phyloP scores from a whole-genome alignment of 2,797 vertebrate species.

The Huso huso region DNA sequence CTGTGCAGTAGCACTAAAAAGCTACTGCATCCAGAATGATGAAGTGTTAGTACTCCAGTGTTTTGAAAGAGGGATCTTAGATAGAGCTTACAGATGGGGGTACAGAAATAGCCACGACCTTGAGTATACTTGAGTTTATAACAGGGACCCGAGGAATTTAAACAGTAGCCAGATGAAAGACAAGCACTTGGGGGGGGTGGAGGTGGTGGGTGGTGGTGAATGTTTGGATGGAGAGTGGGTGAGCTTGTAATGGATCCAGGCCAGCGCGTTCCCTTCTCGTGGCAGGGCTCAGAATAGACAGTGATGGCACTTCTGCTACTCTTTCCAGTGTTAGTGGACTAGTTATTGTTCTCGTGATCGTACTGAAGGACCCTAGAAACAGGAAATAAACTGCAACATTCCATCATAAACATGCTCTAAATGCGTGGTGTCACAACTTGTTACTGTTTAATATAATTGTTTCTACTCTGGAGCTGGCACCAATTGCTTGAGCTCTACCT shows the following conservation, averaged over 20 bases:
- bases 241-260: background rate
- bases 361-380: background rate
- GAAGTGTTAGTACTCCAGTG: background rate
- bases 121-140: slow-evolving; percentile 10
- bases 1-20: background rate
- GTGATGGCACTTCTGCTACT: background rate
- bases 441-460: slow-evolving; percentile 1
- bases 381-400: background rate
- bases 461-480: slow-evolving; percentile 2
- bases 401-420: background rate
- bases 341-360: background rate
- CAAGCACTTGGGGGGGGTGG: background rate
- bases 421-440: background rate
- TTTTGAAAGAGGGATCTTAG: background rate
- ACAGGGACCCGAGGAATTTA: background rate
- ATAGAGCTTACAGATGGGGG: background rate
- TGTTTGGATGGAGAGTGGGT: background rate
- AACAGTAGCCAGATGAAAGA: background rate
- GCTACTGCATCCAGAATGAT: background rate
- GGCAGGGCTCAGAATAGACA: background rate
- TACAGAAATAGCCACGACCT: slow-evolving; percentile 10
- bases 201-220: background rate
- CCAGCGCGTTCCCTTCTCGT: background rate
- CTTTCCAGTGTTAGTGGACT: background rate
- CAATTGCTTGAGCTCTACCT: slow-evolving; percentile 24